phyloP scores from a whole-genome alignment of 2,797 vertebrate genomes.

The Discoglossus pictus region DNA sequence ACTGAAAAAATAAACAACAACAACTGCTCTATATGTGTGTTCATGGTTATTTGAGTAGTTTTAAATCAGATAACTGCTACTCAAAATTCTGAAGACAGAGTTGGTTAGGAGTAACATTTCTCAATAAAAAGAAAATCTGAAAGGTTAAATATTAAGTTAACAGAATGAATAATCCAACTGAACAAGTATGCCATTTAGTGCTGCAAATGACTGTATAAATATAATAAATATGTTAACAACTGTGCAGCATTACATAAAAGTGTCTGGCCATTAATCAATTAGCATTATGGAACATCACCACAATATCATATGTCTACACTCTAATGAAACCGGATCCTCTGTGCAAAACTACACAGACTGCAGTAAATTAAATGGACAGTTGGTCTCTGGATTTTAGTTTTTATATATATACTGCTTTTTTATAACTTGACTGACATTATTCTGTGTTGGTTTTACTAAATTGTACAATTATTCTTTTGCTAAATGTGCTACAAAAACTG shows the following conservation, averaged over 20 bases:
- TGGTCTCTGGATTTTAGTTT: slow-evolving; percentile 3
- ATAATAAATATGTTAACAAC: slow-evolving; percentile 48
- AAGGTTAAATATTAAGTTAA: slow-evolving; percentile 36
- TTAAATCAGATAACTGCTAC: no score
- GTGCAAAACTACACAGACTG: slow-evolving; percentile 18
- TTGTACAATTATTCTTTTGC: not conserved
- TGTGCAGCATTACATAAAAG: slow-evolving; percentile 35
- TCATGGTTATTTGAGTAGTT: no score
- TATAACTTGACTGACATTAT: no score
- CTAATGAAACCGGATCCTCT: slow-evolving; percentile 22
- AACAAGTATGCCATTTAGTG: slow-evolving; percentile 25
- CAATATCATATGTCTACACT: slow-evolving; percentile 33
- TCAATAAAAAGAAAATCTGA: slow-evolving; percentile 3
- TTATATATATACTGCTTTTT: not conserved
- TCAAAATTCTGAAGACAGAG: no score
- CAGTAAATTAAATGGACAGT: slow-evolving; percentile 18
- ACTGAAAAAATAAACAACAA: no score
- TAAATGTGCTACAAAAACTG: not conserved
- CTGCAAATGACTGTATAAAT: slow-evolving; percentile 26
- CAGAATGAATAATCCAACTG: slow-evolving; percentile 22
- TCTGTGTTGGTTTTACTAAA: slow-evolving; percentile 1
- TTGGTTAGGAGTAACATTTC: no score
- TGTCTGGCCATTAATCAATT: slow-evolving; percentile 47
- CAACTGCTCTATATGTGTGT: no score
- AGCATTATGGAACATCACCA: slow-evolving; percentile 40